A percentile compares a stretch with the other conserved stretches of the same genome.
Evolutionary conservation across 2,888 invertebrate genomes (phyloP).

Genomic region (Atrina japonica): DNA sequence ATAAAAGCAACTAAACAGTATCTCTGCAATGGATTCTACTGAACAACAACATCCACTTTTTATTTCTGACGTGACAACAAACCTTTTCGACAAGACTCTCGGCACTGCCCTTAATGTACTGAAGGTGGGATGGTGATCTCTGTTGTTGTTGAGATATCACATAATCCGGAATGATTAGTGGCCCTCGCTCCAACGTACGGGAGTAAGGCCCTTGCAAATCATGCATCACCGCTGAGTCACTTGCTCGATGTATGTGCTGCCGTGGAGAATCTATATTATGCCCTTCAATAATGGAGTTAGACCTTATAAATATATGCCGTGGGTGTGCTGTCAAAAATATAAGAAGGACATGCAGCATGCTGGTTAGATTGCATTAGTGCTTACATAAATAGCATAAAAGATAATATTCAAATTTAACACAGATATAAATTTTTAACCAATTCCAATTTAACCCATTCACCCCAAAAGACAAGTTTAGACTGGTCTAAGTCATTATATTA

Average conservation of each 20-base stretch:
- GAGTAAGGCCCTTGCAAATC: conserved; percentile 57
- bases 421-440: too few relatives aligned
- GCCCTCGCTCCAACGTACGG: conserved; percentile 64
- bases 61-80: too few relatives aligned
- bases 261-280: conserved; percentile 42
- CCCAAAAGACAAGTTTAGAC: too few relatives aligned
- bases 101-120: conserved; percentile 87
- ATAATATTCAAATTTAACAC: neutral
- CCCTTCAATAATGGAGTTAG: conserved; percentile 67
- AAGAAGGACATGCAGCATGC: conserved; percentile 44
- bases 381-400: neutral
- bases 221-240: conserved; percentile 59
- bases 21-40: too few relatives aligned
- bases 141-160: conserved; percentile 54
- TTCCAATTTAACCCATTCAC: too few relatives aligned
- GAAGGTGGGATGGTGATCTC: conserved; percentile 30
- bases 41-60: too few relatives aligned
- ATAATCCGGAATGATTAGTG: conserved; percentile 65
- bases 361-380: neutral
- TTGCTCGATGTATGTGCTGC: conserved; percentile 58
- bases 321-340: conserved; percentile 52
- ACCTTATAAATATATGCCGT: conserved; percentile 55
- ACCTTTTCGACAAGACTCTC: conserved; percentile 97
- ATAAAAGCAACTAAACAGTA: too few relatives aligned
- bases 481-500: too few relatives aligned